Percentiles rank a stretch among this genome's conserved stretches.
These are phyloP conservation scores for Pelodiscus sinensis DNA, from an alignment of 2,113 vertebrate genomes.

Conservation along the genomic window DNA sequence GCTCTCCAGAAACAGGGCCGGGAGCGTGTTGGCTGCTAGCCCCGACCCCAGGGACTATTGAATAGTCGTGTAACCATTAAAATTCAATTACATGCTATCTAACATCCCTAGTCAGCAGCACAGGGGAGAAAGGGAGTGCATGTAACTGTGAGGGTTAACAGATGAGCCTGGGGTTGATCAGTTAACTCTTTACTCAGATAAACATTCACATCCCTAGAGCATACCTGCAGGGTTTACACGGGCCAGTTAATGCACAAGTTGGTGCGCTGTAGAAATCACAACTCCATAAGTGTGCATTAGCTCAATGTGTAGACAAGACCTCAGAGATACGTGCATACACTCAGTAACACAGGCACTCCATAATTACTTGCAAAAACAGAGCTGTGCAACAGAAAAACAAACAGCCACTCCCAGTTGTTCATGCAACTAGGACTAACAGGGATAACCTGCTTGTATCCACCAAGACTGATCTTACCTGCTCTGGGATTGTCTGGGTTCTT, in stretches of 20 bases:
- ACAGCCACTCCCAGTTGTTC: not conserved
- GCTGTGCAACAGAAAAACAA: not conserved
- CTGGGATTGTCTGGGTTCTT: constrained; percentile 96
- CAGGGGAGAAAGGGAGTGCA: too few relatives aligned
- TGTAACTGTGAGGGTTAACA: too few relatives aligned
- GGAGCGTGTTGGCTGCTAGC: too few relatives aligned
- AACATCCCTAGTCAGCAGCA: too few relatives aligned
- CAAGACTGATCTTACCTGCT: constrained; percentile 84
- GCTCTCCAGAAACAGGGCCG: too few relatives aligned
- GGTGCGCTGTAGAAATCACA: not conserved
- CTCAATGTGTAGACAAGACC: not conserved
- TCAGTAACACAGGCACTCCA: not conserved
- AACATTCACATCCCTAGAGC: too few relatives aligned
- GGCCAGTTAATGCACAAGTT: not conserved
- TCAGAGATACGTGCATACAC: accelerated
- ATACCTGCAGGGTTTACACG: not conserved
- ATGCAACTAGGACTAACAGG: accelerated
- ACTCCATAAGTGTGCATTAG: not conserved
- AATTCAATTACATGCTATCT: too few relatives aligned
- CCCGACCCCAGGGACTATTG: too few relatives aligned
- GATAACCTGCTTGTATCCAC: not conserved
- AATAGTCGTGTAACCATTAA: too few relatives aligned
- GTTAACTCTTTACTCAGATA: too few relatives aligned
- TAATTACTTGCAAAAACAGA: accelerated
- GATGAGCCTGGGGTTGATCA: too few relatives aligned